These are phyloP conservation scores for Cetonia aurata DNA, from an alignment of 2,888 invertebrate species.

Conservation along the genomic window DNA sequence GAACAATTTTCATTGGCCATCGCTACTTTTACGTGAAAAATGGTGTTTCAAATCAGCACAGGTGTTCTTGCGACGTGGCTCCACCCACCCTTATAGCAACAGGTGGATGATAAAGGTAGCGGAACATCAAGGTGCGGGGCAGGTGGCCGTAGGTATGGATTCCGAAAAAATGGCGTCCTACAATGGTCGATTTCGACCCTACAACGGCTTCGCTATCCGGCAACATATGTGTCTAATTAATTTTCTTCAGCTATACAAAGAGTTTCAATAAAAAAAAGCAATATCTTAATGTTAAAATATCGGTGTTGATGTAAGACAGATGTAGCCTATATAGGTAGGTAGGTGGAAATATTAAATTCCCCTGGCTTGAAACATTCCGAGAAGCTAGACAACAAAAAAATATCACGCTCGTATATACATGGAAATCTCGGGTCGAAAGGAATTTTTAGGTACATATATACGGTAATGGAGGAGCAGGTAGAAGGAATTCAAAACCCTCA, in stretches of 20 bases:
- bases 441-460: conserved; percentile 34
- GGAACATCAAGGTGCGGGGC: conserved; percentile 12
- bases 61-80: conserved; percentile 10
- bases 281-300: conserved; percentile 38
- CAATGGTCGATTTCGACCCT: neutral
- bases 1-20: conserved; percentile 20
- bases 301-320: conserved; percentile 40
- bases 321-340: conserved; percentile 24
- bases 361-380: conserved; percentile 17
- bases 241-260: conserved; percentile 1
- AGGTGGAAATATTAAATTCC: neutral
- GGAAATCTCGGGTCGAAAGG: conserved; percentile 31
- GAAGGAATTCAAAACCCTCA: conserved; percentile 16
- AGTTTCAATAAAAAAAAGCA: conserved; percentile 1
- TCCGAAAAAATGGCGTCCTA: conserved; percentile 11
- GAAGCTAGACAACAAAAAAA: conserved; percentile 19
- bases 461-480: conserved; percentile 33
- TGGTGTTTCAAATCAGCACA: conserved; percentile 35
- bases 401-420: conserved; percentile 3
- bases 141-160: conserved; percentile 24
- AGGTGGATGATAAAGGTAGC: conserved; percentile 28
- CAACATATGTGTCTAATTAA: conserved; percentile 28
- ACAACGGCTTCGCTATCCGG: neutral
- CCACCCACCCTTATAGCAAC: conserved; percentile 32
- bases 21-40: conserved; percentile 18